Base-by-base conservation (phyloP, 2,888 invertebrate genomes). In the Cerastoderma edule region DNA sequence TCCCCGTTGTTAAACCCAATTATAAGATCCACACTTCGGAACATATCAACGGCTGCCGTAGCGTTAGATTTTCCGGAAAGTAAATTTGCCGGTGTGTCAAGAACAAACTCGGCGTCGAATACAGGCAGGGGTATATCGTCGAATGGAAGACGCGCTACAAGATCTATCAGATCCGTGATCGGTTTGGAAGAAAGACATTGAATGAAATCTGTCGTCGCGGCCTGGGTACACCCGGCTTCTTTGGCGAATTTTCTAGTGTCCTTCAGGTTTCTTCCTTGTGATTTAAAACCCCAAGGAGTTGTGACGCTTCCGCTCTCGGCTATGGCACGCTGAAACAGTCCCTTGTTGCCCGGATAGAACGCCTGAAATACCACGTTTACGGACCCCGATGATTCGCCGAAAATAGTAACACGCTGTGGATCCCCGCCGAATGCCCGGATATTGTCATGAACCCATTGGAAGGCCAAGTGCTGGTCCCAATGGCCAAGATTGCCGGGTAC, bases 351-450 rank as follows among this genome's bases (percentile, higher is more conserved):
- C 0, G 98, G 98, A 0, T 98, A 98, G 85, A 98, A 94, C 54
- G 94, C 85, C 85, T 94, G 94, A 22, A 93, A 91, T 44, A 96
- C 96, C 13, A 98, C 97, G 33, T 97, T 97, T 24, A 96, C 97
- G 1, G 97, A 97, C 6, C 98, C 98, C 39, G 98, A 98, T 69
- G 97, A 97, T 93, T 98, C 98, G n/a, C 98, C 98, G 92, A 98
- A 98, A 66, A 98, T 93, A 96, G 98, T 98, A 63, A 98, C 95
- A 91, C 97, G 97, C 87, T 96, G 95, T 28, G 97, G 96, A 92
- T 97, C 97, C 6, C 97, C 97, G 32, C 89, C 90, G 69, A 90
- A 89, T 50, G 76, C 68, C 6, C 57, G 60, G 48, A 91, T 90
- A 68, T 91, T 90, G 6, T 87, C 75, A 60, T 90, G 82, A 1